Evolutionary conservation across 2,888 invertebrate genomes (phyloP).

Genomic region (Polyommatus icarus): DNA sequence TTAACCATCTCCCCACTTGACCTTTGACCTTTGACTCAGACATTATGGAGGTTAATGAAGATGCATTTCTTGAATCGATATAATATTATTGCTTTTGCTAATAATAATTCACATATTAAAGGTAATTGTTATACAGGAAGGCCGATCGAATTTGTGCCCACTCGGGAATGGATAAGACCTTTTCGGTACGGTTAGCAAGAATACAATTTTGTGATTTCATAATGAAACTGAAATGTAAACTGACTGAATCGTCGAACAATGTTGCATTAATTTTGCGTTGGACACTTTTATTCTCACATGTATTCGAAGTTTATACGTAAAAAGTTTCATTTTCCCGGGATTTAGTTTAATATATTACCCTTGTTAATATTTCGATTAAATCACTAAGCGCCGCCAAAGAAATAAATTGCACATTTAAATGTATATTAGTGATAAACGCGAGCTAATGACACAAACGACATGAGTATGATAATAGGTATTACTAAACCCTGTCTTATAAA

Average conservation of each 20-base stretch:
- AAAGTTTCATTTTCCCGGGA: not conserved
- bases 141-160: no score
- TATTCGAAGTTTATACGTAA: not conserved
- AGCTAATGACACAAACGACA: not conserved
- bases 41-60: not conserved
- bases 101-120: no score
- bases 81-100: no score
- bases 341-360: not conserved
- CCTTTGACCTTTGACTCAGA: conserved; percentile 26
- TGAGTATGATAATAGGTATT: conserved; percentile 28
- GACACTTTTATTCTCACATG: not conserved
- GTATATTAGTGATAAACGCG: conserved; percentile 8
- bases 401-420: not conserved
- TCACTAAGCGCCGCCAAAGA: not conserved
- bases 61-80: not conserved
- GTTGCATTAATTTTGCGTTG: not conserved
- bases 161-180: no score
- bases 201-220: no score
- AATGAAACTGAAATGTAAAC: no score
- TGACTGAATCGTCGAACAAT: not conserved
- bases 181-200: no score
- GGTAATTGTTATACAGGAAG: no score
- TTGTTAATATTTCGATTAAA: not conserved
- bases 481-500: conserved; percentile 17
- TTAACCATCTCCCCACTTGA: conserved; percentile 40